Evolutionary conservation across 2,888 invertebrate species (phyloP).

Genomic region (Agapostemon virescens): DNA sequence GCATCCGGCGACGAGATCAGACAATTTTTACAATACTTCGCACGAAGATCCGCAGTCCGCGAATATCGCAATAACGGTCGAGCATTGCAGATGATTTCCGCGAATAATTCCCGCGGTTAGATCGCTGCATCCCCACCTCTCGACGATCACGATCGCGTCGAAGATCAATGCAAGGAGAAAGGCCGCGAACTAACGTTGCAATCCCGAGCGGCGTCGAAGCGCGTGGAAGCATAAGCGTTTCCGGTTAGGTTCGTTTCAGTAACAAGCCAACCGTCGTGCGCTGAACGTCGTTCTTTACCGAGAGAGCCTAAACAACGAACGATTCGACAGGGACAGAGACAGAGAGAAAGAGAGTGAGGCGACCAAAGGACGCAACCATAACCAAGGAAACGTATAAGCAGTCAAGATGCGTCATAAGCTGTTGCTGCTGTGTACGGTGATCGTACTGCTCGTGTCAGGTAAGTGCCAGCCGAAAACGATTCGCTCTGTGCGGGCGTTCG

Average conservation of each 20-base stretch:
- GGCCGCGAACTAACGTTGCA: slow-evolving; percentile 46
- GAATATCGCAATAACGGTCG: not conserved
- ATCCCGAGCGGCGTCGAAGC: slow-evolving; percentile 35
- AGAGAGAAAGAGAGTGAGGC: too few species aligned
- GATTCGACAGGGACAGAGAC: too few species aligned
- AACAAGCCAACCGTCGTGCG: slow-evolving; percentile 33
- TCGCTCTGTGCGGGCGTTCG: not conserved
- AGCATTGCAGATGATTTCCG: not conserved
- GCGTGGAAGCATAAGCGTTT: slow-evolving; percentile 26
- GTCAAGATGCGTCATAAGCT: slow-evolving; percentile 58
- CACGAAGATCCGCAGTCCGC: too few species aligned
- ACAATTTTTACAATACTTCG: not conserved
- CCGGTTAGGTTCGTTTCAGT: slow-evolving; percentile 51
- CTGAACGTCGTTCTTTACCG: slow-evolving; percentile 19
- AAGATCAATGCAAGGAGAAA: slow-evolving; percentile 68
- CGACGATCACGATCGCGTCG: not conserved
- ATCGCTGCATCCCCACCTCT: slow-evolving; percentile 42
- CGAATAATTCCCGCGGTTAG: not conserved
- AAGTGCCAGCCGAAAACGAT: slow-evolving; percentile 41
- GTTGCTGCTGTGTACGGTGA: slow-evolving; percentile 63
- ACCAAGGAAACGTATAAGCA: not conserved
- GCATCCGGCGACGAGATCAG: not conserved
- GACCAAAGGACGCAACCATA: not conserved
- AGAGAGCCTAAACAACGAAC: not conserved
- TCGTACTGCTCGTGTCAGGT: slow-evolving; percentile 68